Base-by-base conservation (phyloP, 2,797 vertebrate genomes). In the Siniperca obscura region DNA sequence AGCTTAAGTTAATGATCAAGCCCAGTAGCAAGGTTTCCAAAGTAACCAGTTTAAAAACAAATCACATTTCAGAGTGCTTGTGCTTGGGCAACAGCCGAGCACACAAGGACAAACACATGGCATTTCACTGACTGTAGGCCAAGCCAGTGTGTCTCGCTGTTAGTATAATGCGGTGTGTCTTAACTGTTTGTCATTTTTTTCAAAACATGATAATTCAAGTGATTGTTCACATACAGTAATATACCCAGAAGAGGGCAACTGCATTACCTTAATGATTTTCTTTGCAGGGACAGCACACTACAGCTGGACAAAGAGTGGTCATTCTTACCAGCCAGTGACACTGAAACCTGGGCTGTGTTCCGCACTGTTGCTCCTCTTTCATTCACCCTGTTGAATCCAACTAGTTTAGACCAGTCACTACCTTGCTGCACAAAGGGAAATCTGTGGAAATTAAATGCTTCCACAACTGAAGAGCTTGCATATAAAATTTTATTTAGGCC, bases 1-100 rank as follows among this genome's bases (percentile, higher is more conserved):
- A 87, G 69, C 25, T 82, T 17, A 50, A 76, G 94, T 95, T 95
- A 95, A 96, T 95, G 76, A 93, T 95, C 90, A 95, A 93, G 87
- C 94, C 84, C 46, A 83, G 61, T 67, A 40, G 74, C 72, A 87
- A 86, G 76, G 91, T 93, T 93, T 85, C 91, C 91, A 86, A 70
- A 89, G 92, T 81, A 84, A 93, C 90, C 81, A 59, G 17, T 65
- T 76, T 86, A 50, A 88, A 88, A 91, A 93, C 79, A 94, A 87
- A 86, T 77, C 72, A 80, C 57, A 76, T 82, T 56, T 87, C 57
- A 80, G 57, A 87, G 78, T 69, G 67, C 36, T 12, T 42, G 56
- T 42, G 73, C 79, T 87, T 89, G 71, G 86, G 86, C 76, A 87
- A 87, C 72, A 75, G 65, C 57, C 10, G 16, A 56, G 50, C 44